phyloP scores from a whole-genome alignment of 2,888 invertebrate genomes.

The Drosophila subsilvestris region DNA sequence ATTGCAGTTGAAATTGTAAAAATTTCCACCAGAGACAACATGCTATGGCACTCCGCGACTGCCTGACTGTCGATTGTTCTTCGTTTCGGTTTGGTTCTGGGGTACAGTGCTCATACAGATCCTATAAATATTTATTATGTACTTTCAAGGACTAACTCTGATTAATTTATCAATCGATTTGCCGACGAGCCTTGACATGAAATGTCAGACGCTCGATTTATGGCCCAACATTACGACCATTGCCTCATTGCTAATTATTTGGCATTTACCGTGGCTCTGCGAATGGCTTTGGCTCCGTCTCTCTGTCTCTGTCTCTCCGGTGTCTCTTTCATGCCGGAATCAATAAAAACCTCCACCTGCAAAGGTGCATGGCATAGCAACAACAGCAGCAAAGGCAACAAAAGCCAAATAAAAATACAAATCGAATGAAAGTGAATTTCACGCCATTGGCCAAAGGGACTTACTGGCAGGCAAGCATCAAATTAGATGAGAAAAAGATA shows the following conservation, averaged over 20 bases:
- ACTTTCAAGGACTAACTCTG: constrained; percentile 73
- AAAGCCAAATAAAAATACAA: constrained; percentile 19
- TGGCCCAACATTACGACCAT: constrained; percentile 60
- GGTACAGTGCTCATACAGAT: constrained; percentile 16
- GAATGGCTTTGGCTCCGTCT: constrained; percentile 11
- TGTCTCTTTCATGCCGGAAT: constrained; percentile 50
- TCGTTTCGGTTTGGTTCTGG: not conserved
- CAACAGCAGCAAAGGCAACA: constrained; percentile 11
- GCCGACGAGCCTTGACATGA: constrained; percentile 68
- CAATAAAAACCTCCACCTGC: constrained; percentile 56
- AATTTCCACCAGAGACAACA: constrained; percentile 44
- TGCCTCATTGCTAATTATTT: constrained; percentile 67
- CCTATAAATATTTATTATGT: constrained; percentile 73
- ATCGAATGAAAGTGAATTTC: constrained; percentile 66
- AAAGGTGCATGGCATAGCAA: constrained; percentile 41
- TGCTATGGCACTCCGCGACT: constrained; percentile 21
- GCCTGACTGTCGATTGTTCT: constrained; percentile 10
- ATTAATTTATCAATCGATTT: constrained; percentile 78
- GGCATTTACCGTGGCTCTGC: constrained; percentile 33
- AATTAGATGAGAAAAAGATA: constrained; percentile 63
- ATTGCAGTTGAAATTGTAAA: constrained; percentile 77
- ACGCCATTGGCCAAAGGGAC: constrained; percentile 71
- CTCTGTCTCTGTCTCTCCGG: not conserved
- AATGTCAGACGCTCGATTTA: constrained; percentile 71
- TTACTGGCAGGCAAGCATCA: constrained; percentile 69